These are phyloP conservation scores for Probaryconus sp. DNA, from an alignment of 1,140 invertebrate species.

Conservation along the genomic window DNA sequence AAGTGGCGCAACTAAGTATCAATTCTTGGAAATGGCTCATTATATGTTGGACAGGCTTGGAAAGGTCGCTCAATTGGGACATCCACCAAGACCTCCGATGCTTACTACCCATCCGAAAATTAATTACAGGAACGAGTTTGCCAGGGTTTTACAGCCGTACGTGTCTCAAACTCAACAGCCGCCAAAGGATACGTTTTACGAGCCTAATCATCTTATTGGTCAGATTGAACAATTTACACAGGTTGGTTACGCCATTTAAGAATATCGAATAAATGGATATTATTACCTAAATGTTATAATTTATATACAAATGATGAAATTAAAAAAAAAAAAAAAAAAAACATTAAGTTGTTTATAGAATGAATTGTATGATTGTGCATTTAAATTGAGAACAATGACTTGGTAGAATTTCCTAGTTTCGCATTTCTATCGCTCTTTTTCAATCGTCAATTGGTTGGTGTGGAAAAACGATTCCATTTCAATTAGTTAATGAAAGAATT, in stretches of 20 bases:
- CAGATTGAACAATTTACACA: constrained; percentile 70
- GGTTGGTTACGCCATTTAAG: constrained; percentile 36
- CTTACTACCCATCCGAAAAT: constrained; percentile 77
- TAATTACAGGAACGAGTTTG: constrained; percentile 83
- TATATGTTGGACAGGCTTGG: constrained; percentile 82
- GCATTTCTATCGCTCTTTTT: constrained; percentile 21
- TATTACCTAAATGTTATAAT: constrained; percentile 6
- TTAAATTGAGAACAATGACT: no score
- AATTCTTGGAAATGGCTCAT: constrained; percentile 84
- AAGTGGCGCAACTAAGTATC: constrained; percentile 83
- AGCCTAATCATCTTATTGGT: constrained; percentile 66
- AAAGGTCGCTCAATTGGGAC: constrained; percentile 83
- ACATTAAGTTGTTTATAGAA: no score
- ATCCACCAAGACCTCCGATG: constrained; percentile 80
- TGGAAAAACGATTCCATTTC: constrained; percentile 44
- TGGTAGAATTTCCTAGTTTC: constrained; percentile 18
- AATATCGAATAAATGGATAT: neutral
- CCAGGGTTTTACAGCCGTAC: constrained; percentile 82
- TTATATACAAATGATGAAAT: neutral
- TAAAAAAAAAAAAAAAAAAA: constrained; percentile 1
- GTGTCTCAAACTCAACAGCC: constrained; percentile 72
- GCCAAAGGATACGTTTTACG: constrained; percentile 69
- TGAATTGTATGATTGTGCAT: no score
- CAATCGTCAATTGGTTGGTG: constrained; percentile 27
- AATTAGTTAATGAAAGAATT: constrained; percentile 50